Evolutionary conservation across 1,140 invertebrate genomes (phyloP), one percentile per base, ranked within the genome.

Genomic region (Paraescarpia echinospica): DNA sequence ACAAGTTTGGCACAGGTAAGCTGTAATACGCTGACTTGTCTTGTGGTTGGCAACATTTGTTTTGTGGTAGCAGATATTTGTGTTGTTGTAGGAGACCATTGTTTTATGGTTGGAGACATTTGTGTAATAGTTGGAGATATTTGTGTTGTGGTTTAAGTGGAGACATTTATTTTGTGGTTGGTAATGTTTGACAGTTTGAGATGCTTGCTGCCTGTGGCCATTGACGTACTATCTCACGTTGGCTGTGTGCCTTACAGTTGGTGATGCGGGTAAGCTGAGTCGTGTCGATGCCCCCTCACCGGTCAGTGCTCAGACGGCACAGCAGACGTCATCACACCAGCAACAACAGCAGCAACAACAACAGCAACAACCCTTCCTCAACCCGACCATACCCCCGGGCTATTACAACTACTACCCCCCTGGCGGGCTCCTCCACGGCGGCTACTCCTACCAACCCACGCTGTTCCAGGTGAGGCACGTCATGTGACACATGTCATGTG

Each of bases 251-350:
- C 4, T 90, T 34, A n/a, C 34, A 90, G 90, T 34, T 41, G 35
- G 90, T 33, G 90, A 90, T 0, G 35, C 90, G 34, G 97, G 97
- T 92, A 97, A 98, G 95, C 97, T 98, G 95, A 96, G 97, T 90
- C 96, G 98, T 94, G 97, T 97, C 92, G 98, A 98, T 95, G 98
- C 98, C 96, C 98, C 98, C 96, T 97, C 98, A 92, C 98, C 98
- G 89, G 98, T 98, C 93, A 97, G 97, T 93, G 97, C 97, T 14
- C 94, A 95, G 93, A 96, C 97, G 96, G 97, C 97, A 91, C 97
- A 97, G 92, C 95, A 97, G 96, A 95, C 97, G 96, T 96, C 96
- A 94, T 96, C 96, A 92, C 97, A 97, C 89, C 97, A 97, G 93
- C 91, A 91, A 91, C 92, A 91, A 89, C 95, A 92, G 93, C 92